Evolutionary conservation across 2,797 vertebrate species (phyloP), one percentile per base, ranked within the genome.

Genomic region (Lagocephalus sceleratus): DNA sequence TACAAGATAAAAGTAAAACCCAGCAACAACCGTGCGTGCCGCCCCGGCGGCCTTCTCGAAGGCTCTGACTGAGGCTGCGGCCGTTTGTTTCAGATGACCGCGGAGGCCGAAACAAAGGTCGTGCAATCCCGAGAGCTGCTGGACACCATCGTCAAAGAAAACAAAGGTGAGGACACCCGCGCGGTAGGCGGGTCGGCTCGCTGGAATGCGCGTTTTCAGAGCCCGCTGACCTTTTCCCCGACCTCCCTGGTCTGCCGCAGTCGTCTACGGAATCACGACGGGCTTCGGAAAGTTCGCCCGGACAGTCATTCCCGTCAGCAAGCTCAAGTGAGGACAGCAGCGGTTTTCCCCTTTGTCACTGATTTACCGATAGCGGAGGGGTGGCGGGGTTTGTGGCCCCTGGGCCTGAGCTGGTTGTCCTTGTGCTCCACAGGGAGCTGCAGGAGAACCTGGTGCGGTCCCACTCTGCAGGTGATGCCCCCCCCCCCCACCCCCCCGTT

Each of bases 221-320:
- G 1, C 1, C 7, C 6, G 10, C 1, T 32, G 32, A 14, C 32
- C 32, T 35, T 29, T 14, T 60, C 12, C 14, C 72, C 45, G 71
- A 16, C 68, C 75, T 63, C 49, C 82, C 16, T n/a, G n/a, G n/a
- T n/a, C n/a, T n/a, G n/a, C n/a, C n/a, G n/a, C 79, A 99, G 97
- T 98, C 66, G 97, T 98, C 61, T 99, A 99, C 21, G 97, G 97
- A 78, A 98, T 99, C 79, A 98, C 95, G 20, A 99, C 97, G 0
- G 97, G 97, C 11, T 99, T 99, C 87, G 97, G 97, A 15, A 99
- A 98, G 79, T 99, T 99, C 88, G 97, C 97, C 54, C 91, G 93
- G 54, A 99, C 95, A 3, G 90, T 98, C 45, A 99, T 98, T 81
- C 95, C 96, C 57, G 77, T 93, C 83, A 90, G 80, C 81, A 98